Percentiles rank a stretch among this genome's conserved stretches.
Conservation (phyloP, 2,888 invertebrate species). For the Chloromyia formosa region DNA sequence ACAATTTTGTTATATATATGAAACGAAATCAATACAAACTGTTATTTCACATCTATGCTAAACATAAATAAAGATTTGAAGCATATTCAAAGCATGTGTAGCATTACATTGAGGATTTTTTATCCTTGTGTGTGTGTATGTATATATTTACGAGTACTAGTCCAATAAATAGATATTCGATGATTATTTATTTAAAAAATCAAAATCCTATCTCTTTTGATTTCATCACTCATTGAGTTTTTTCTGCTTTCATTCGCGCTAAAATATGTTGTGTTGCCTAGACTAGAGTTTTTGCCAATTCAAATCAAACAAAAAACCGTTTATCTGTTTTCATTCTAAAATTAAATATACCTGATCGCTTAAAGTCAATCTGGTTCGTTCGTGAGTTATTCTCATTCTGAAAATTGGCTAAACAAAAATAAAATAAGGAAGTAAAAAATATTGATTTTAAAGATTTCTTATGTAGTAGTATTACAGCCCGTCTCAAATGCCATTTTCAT, state of each 20-base stretch:
- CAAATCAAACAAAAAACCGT: neutral
- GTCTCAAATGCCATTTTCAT: too few relatives aligned
- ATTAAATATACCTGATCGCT: constrained; percentile 30
- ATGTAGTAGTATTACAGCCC: too few relatives aligned
- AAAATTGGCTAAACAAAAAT: constrained; percentile 38
- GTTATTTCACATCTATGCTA: constrained; percentile 16
- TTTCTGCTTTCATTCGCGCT: neutral
- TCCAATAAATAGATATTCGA: neutral
- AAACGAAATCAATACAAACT: too few relatives aligned
- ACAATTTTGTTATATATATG: neutral
- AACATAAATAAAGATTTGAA: constrained; percentile 5
- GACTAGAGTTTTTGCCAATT: neutral
- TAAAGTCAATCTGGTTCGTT: constrained; percentile 27
- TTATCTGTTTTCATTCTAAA: neutral
- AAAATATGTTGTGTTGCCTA: neutral
- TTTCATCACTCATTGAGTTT: neutral
- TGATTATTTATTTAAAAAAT: too few relatives aligned
- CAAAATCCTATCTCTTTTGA: too few relatives aligned
- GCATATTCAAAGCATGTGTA: constrained; percentile 11
- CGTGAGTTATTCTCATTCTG: constrained; percentile 33
- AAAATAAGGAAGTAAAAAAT: constrained; percentile 20
- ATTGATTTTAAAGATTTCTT: neutral
- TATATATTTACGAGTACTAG: neutral
- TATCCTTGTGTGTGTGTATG: neutral
- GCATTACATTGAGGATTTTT: neutral